Percentiles rank a stretch among this genome's conserved stretches.
phyloP scores from a whole-genome alignment of 2,113 vertebrate genomes.

The Alces alces region DNA sequence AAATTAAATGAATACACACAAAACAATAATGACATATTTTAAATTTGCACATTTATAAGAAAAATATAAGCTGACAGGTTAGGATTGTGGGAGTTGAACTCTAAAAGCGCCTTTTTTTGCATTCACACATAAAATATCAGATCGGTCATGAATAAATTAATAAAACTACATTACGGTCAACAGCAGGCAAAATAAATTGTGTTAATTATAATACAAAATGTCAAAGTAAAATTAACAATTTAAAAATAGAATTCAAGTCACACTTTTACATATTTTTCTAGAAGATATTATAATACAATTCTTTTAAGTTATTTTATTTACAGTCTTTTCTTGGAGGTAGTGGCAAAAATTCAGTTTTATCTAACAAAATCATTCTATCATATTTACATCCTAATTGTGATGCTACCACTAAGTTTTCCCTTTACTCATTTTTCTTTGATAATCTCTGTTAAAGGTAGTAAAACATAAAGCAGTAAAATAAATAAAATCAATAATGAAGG shows the following conservation, averaged over 20 bases:
- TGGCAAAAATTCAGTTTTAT: constrained; percentile 52
- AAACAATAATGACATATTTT: background rate
- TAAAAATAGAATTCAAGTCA: constrained; percentile 31
- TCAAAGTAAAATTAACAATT: constrained; percentile 44
- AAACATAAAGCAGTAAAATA: constrained; percentile 80
- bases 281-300: constrained; percentile 37
- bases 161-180: background rate
- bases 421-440: constrained; percentile 72
- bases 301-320: background rate
- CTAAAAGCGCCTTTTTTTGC: background rate
- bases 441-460: constrained; percentile 75
- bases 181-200: background rate
- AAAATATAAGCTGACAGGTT: background rate
- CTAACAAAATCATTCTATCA: constrained; percentile 62
- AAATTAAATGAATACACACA: background rate
- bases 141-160: background rate
- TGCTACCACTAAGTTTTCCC: constrained; percentile 53
- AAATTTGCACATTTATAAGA: background rate
- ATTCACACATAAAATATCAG: background rate
- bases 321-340: constrained; percentile 23
- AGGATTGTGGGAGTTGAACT: background rate
- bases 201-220: background rate
- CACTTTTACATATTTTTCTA: constrained; percentile 10
- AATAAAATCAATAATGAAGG: constrained; percentile 74
- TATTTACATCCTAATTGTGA: constrained; percentile 55